Evolutionary conservation across 2,113 vertebrate species (phyloP).

Genomic region (Labeo catla): DNA sequence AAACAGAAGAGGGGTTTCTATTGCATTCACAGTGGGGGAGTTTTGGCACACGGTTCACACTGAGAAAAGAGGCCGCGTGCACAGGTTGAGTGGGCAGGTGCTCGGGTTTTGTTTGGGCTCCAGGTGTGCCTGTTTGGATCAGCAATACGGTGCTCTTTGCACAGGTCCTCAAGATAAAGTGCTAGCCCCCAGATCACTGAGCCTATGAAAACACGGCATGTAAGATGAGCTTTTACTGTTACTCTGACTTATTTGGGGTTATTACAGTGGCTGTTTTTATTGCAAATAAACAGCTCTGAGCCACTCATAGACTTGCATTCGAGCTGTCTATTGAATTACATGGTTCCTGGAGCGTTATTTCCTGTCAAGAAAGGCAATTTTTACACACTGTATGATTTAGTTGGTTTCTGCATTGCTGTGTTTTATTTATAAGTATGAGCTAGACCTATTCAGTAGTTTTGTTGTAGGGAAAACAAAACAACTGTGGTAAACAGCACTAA

Average conservation of each 20-base stretch:
- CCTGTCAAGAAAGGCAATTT: constrained; percentile 53
- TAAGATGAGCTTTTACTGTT: constrained; percentile 40
- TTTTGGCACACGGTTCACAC: constrained; percentile 34
- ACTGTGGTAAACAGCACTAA: background rate
- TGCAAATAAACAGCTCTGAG: constrained; percentile 58
- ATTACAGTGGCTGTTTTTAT: constrained; percentile 46
- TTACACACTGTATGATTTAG: constrained; percentile 56
- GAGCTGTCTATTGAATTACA: constrained; percentile 64
- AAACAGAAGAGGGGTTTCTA: constrained; percentile 10
- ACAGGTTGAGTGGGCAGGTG: constrained; percentile 51
- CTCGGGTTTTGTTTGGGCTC: constrained; percentile 48
- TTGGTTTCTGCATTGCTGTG: constrained; percentile 54
- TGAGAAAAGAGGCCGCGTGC: constrained; percentile 71
- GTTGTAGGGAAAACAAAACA: constrained; percentile 19
- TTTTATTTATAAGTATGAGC: constrained; percentile 45
- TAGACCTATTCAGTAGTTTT: constrained; percentile 7
- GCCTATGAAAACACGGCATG: constrained; percentile 13
- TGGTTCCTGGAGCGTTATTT: constrained; percentile 56
- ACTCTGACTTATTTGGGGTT: constrained; percentile 37
- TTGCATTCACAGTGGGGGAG: constrained; percentile 3
- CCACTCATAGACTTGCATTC: constrained; percentile 43
- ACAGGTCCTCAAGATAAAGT: constrained; percentile 53
- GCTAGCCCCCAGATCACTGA: constrained; percentile 66
- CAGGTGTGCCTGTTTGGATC: constrained; percentile 65
- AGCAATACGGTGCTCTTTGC: constrained; percentile 57